Evolutionary conservation across 1,140 invertebrate genomes (phyloP).

Genomic region (Pseudomyrmex gracilis): DNA sequence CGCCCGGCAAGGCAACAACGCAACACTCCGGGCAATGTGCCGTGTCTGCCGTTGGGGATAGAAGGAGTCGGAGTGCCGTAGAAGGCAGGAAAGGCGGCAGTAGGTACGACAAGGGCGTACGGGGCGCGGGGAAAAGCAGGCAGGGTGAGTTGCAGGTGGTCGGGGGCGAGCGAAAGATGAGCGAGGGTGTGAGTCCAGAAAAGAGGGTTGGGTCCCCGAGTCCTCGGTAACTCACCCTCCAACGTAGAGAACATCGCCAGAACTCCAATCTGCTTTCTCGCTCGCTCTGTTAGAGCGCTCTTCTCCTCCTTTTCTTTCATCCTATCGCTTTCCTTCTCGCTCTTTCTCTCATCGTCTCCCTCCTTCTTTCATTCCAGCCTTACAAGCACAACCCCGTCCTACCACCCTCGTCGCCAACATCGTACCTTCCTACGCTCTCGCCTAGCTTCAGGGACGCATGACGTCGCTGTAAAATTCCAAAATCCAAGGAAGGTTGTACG

Average conservation of each 20-base stretch:
- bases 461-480: slow-evolving; percentile 72
- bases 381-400: slow-evolving; percentile 60
- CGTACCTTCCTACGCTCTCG: slow-evolving; percentile 68
- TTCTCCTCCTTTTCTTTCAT: slow-evolving; percentile 50
- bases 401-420: slow-evolving; percentile 61
- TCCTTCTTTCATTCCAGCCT: slow-evolving; percentile 64
- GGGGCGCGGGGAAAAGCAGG: slow-evolving; percentile 54
- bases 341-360: slow-evolving; percentile 17
- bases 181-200: slow-evolving; percentile 83
- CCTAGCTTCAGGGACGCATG: slow-evolving; percentile 72
- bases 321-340: slow-evolving; percentile 1
- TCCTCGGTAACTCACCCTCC: slow-evolving; percentile 80
- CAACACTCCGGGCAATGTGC: slow-evolving; percentile 78
- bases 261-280: slow-evolving; percentile 67
- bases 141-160: slow-evolving; percentile 65
- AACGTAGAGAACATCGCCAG: slow-evolving; percentile 73
- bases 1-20: slow-evolving; percentile 75
- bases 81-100: slow-evolving; percentile 70
- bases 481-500: slow-evolving; percentile 66
- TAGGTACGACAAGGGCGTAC: slow-evolving; percentile 63
- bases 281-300: slow-evolving; percentile 64
- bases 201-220: slow-evolving; percentile 83
- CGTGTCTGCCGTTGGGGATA: slow-evolving; percentile 74
- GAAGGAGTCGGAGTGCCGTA: slow-evolving; percentile 68
- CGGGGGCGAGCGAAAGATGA: slow-evolving; percentile 72